These are phyloP conservation scores for Dendrolimus punctatus DNA, from an alignment of 1,140 invertebrate species.

Conservation along the genomic window DNA sequence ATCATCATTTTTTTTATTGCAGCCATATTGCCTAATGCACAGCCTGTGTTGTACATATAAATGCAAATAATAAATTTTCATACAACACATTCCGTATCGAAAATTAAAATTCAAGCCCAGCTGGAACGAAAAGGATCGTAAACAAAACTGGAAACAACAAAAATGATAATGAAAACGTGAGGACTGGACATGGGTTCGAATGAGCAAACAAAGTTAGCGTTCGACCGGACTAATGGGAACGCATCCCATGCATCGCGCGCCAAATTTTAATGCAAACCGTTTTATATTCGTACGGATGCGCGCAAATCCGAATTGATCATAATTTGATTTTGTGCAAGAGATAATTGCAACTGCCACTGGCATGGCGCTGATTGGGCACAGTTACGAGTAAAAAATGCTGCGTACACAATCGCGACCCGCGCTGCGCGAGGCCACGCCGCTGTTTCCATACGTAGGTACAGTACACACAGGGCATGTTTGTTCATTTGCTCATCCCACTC, in stretches of 20 bases:
- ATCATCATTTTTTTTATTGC: no score
- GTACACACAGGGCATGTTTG: no score
- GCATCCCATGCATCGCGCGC: constrained; percentile 58
- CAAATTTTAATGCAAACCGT: constrained; percentile 72
- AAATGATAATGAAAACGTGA: constrained; percentile 36
- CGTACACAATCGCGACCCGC: constrained; percentile 1
- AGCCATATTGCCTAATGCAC: no score
- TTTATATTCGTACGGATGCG: constrained; percentile 69
- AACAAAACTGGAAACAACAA: constrained; percentile 28
- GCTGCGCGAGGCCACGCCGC: no score
- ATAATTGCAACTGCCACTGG: constrained; percentile 70
- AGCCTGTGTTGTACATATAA: no score
- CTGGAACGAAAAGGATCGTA: constrained; percentile 25
- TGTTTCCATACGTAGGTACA: no score
- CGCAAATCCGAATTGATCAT: constrained; percentile 73
- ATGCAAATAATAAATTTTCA: no score
- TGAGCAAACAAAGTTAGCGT: constrained; percentile 54
- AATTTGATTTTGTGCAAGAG: constrained; percentile 68
- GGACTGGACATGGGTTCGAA: constrained; percentile 21
- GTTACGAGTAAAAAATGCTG: constrained; percentile 49
- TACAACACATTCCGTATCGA: no score
- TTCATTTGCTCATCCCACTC: constrained; percentile 43
- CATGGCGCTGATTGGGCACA: constrained; percentile 56
- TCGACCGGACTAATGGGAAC: constrained; percentile 60
- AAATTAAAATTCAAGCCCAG: constrained; percentile 24